Conservation (phyloP, 2,888 invertebrate genomes). For the Resseliella maxima region DNA sequence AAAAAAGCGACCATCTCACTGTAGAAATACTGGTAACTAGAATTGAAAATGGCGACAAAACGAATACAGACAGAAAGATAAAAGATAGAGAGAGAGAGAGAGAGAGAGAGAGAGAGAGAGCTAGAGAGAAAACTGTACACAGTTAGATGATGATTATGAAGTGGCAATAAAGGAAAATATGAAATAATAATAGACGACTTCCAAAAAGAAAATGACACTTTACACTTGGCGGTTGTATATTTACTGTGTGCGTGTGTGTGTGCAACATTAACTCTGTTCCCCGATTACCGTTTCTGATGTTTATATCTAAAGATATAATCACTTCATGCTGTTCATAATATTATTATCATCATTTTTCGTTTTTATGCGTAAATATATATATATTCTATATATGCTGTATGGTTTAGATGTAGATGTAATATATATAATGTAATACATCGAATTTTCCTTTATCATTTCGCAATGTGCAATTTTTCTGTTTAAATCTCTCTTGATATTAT, state of each 20-base stretch:
- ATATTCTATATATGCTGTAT: not conserved
- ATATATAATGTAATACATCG: not conserved
- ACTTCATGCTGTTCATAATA: slow-evolving; percentile 27
- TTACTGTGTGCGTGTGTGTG: not conserved
- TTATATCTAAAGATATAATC: not conserved
- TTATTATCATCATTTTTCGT: slow-evolving; percentile 14
- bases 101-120: too few relatives aligned
- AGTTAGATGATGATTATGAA: slow-evolving; percentile 35
- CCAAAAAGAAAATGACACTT: slow-evolving; percentile 4
- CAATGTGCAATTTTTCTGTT: not conserved
- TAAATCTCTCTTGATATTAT: not conserved
- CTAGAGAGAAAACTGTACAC: not conserved
- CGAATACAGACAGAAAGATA: not conserved
- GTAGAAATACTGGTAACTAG: not conserved
- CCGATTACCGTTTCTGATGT: not conserved
- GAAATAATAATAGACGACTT: not conserved
- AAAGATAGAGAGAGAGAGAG: too few relatives aligned
- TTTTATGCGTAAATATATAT: slow-evolving; percentile 35
- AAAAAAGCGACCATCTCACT: not conserved
- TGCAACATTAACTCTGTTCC: not conserved
- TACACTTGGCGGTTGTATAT: slow-evolving; percentile 20
- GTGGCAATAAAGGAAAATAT: slow-evolving; percentile 2
- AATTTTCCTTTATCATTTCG: slow-evolving; percentile 6
- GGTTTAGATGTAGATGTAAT: too few relatives aligned
- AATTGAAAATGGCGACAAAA: not conserved